These are phyloP conservation scores for Umimayanthus kanabou DNA, from an alignment of 92 coral and sea anemone species.

Conservation along the genomic window DNA sequence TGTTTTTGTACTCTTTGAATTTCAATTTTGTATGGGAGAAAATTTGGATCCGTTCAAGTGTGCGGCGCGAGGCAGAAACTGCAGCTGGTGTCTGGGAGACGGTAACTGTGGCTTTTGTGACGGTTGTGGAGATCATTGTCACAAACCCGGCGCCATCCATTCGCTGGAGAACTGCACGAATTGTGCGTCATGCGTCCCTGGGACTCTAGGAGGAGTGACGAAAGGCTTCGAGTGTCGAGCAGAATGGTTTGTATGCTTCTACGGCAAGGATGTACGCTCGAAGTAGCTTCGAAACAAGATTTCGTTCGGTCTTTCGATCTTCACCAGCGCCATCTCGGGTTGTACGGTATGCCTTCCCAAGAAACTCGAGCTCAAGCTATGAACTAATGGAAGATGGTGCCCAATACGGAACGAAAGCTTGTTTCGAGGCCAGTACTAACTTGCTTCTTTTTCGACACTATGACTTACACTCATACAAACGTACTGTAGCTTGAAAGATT, in stretches of 20 bases:
- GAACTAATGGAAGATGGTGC: too few relatives aligned
- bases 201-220: slow-evolving; percentile 89
- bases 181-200: slow-evolving; percentile 97
- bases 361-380: too few relatives aligned
- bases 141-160: slow-evolving; percentile 85
- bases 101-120: slow-evolving; percentile 99
- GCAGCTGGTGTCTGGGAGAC: slow-evolving; percentile 94
- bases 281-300: too few relatives aligned
- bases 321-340: too few relatives aligned
- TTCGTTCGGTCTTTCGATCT: too few relatives aligned
- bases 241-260: slow-evolving; percentile 75
- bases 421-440: too few relatives aligned
- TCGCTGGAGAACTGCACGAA: slow-evolving; percentile 88
- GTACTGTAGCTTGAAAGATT: too few relatives aligned
- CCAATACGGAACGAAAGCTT: too few relatives aligned
- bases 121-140: slow-evolving; percentile 94
- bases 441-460: too few relatives aligned
- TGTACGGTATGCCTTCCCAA: too few relatives aligned
- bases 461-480: too few relatives aligned
- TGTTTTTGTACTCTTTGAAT: slow-evolving; percentile 18
- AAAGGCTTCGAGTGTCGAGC: slow-evolving; percentile 89
- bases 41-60: slow-evolving; percentile 51
- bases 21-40: slow-evolving; percentile 32
- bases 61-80: slow-evolving; percentile 84
- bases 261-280: too few relatives aligned